Evolutionary conservation across 2,797 vertebrate species (phyloP), one percentile per base, ranked within the genome.

Genomic region (Pantherophis alleghaniensis): DNA sequence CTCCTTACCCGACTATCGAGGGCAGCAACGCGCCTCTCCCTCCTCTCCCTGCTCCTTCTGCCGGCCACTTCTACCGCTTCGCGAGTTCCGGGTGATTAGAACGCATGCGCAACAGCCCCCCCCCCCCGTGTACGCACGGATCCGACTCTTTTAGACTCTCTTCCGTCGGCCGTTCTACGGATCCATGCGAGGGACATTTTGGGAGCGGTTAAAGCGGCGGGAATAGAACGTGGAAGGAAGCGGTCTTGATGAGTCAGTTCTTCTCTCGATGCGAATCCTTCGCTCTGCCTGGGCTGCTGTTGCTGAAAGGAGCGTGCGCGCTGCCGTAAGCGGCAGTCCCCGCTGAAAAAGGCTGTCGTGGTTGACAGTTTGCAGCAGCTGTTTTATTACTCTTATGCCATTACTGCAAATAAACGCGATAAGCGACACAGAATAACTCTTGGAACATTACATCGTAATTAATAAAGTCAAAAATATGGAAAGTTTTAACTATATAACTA

Each of bases 11-110:
- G 3, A 6, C 55, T 28, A 24, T 74, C 26, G 10, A 74, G 22
- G 42, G 74, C n/a, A 0, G 24, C 28, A 0, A 37, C 28, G 24
- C 69, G 0, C 24, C 90, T 91, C 26, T 69, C 28, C 95, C 89
- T 12, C 18, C 90, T 91, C 26, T 69, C 28, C 95, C 89, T 12
- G 94, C 93, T 7, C 97, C 97, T 14, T 57, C 57, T 97, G 97
- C 57, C 97, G 63, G 24, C 96, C 95, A 0, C 95, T 91, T 90
- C 97, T 95, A 22, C 93, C 94, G 13, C 91, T 55, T 37, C 87
- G 56, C 93, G 86, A 91, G 87, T 94, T 94, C 93, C 93, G 93
- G 91, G 93, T 92, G 66, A 94, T 32, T 2, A 47, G 26, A 1
- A 22, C 92, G 90, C 92, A 91, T 92, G 94, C 92, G 93, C 86